A percentile compares a stretch with the other conserved stretches of the same genome.
Evolutionary conservation across 23 tunicate genomes (phyloP).

Genomic region (Halocynthia aurantium): DNA sequence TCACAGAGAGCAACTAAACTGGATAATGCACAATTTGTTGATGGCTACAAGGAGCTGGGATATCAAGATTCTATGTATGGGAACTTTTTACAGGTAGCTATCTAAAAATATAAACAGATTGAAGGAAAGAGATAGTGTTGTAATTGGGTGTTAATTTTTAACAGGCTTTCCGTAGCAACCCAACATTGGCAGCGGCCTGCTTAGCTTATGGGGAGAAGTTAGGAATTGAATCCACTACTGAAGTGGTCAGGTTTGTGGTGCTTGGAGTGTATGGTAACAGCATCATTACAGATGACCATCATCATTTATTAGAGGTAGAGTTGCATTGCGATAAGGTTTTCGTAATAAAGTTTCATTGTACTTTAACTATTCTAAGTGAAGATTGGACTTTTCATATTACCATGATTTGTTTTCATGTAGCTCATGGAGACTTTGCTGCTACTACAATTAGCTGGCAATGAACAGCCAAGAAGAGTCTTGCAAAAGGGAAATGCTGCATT

Average conservation of each 20-base stretch:
- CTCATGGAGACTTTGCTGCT: conserved; percentile 84
- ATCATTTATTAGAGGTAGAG: conserved; percentile 79
- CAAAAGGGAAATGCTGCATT: conserved; percentile 78
- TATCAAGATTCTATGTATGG: conserved; percentile 87
- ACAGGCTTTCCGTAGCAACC: conserved; percentile 78
- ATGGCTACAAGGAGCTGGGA: conserved; percentile 82
- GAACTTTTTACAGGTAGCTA: conserved; percentile 65
- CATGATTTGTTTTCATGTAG: conserved; percentile 24
- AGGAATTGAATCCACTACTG: conserved; percentile 53
- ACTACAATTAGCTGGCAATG: conserved; percentile 64
- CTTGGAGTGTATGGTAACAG: conserved; percentile 78
- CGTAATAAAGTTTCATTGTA: neutral
- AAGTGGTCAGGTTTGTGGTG: conserved; percentile 63
- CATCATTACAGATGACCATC: conserved; percentile 59
- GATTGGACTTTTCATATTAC: neutral
- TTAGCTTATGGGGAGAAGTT: conserved; percentile 93
- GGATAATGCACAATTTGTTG: conserved; percentile 60
- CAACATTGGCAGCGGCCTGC: conserved; percentile 94
- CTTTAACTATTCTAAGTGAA: neutral
- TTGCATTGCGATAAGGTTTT: neutral
- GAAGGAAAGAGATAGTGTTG: neutral
- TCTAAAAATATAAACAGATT: neutral
- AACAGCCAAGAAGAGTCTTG: conserved; percentile 79
- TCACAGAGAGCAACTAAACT: conserved; percentile 45
- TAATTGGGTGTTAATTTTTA: neutral